Percentiles rank a stretch among this genome's conserved stretches.
These are phyloP conservation scores for Bombus impatiens DNA, from an alignment of 1,140 invertebrate genomes.

Conservation along the genomic window DNA sequence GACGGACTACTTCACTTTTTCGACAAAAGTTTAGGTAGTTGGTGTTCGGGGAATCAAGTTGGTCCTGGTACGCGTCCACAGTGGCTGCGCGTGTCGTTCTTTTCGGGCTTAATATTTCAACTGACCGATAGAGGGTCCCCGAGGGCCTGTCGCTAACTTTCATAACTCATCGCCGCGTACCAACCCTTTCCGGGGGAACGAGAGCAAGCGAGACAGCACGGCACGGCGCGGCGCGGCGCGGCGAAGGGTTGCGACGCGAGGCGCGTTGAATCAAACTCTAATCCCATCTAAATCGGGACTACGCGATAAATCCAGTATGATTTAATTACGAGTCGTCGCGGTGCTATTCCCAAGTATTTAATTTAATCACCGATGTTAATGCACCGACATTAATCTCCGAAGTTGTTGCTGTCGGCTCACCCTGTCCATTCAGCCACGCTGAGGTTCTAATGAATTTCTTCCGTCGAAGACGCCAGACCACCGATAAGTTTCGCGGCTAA, in stretches of 20 bases:
- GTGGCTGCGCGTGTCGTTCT: constrained; percentile 21
- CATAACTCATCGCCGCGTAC: constrained; percentile 55
- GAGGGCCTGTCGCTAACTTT: constrained; percentile 56
- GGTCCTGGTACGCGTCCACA: neutral
- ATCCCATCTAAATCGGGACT: constrained; percentile 56
- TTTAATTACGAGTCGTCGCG: constrained; percentile 59
- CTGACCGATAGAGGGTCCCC: constrained; percentile 62
- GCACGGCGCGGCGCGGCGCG: too few species aligned
- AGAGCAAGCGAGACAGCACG: neutral
- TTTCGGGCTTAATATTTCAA: constrained; percentile 39
- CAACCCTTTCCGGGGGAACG: constrained; percentile 5
- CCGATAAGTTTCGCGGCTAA: constrained; percentile 6
- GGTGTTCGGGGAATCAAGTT: constrained; percentile 24
- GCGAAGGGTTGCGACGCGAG: neutral
- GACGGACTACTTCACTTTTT: constrained; percentile 13
- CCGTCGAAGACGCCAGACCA: constrained; percentile 2
- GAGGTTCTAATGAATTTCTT: constrained; percentile 31
- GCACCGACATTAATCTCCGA: constrained; percentile 36
- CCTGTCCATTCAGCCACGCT: neutral
- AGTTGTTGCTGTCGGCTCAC: neutral
- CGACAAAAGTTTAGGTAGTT: neutral
- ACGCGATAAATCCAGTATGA: constrained; percentile 58
- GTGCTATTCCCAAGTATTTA: constrained; percentile 47
- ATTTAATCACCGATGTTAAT: constrained; percentile 55
- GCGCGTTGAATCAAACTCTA: constrained; percentile 61